Evolutionary conservation across 2,888 invertebrate species (phyloP).

Genomic region (Tenthredo livida): DNA sequence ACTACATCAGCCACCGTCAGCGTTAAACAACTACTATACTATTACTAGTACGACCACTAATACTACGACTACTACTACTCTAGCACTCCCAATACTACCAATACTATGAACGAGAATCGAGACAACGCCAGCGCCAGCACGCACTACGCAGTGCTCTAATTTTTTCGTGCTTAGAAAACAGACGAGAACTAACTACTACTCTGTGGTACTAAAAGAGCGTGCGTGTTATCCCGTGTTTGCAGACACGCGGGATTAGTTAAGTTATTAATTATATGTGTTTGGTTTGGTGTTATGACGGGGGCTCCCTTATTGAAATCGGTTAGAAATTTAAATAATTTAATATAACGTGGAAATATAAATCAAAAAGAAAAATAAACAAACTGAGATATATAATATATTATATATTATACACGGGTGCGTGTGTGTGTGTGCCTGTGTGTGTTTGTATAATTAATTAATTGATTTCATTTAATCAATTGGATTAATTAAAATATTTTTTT

Average conservation of each 20-base stretch:
- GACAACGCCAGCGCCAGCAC: constrained; percentile 27
- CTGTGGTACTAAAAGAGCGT: constrained; percentile 2
- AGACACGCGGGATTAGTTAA: constrained; percentile 7
- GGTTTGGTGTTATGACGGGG: background rate
- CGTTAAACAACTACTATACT: constrained; percentile 23
- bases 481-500: background rate
- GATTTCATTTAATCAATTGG: background rate
- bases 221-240: constrained; percentile 36
- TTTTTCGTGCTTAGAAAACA: constrained; percentile 33
- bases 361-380: background rate
- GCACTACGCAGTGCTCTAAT: constrained; percentile 34
- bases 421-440: background rate
- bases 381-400: background rate
- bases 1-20: constrained; percentile 28
- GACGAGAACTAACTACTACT: background rate
- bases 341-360: background rate
- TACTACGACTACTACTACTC: background rate
- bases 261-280: background rate
- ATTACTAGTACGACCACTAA: background rate
- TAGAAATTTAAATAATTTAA: background rate
- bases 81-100: background rate
- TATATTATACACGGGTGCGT: background rate
- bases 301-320: background rate
- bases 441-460: background rate
- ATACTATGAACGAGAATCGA: constrained; percentile 3